Evolutionary conservation across 2,888 invertebrate genomes (phyloP).

Genomic region (Punctoribates punctum): DNA sequence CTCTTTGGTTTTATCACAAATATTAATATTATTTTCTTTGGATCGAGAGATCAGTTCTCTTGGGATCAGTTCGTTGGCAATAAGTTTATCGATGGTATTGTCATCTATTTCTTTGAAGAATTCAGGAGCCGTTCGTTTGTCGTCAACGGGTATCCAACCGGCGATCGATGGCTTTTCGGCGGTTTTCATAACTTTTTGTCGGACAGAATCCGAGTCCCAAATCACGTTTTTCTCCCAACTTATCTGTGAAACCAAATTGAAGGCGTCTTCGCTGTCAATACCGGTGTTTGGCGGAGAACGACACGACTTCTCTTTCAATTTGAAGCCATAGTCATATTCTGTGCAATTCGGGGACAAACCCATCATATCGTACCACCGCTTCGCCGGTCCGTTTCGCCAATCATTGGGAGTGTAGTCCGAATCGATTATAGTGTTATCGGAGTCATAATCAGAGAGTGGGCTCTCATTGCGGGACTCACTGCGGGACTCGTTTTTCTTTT

Average conservation of each 20-base stretch:
- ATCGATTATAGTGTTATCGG: background rate
- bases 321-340: background rate
- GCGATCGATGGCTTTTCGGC: constrained; percentile 16
- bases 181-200: constrained; percentile 2
- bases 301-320: background rate
- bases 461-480: too few species aligned
- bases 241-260: constrained; percentile 12
- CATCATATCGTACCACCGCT: constrained; percentile 12
- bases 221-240: constrained; percentile 22
- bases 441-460: background rate
- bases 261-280: constrained; percentile 25
- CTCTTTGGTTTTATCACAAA: background rate
- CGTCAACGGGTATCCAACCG: constrained; percentile 20
- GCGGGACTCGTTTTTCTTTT: too few species aligned
- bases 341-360: background rate
- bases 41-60: background rate
- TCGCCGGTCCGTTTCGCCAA: constrained; percentile 2
- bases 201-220: constrained; percentile 6
- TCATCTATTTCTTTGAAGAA: background rate
- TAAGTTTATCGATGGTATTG: background rate
- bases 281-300: background rate
- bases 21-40: background rate
- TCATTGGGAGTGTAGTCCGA: background rate
- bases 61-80: background rate
- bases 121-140: background rate